Evolutionary conservation across 2,797 vertebrate genomes (phyloP), one percentile per base, ranked within the genome.

Genomic region (Yasuhikotakia modesta): DNA sequence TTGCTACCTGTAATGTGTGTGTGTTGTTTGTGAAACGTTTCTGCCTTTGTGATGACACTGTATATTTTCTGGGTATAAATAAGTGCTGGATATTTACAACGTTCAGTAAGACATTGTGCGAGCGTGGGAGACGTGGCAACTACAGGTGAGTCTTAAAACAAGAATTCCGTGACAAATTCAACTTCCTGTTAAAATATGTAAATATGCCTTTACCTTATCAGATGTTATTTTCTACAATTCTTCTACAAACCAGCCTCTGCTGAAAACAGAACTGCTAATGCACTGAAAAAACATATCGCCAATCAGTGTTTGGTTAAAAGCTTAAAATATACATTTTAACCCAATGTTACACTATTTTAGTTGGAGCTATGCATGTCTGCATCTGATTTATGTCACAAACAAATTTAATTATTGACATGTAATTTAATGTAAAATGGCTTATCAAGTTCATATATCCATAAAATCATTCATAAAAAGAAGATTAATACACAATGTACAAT

Each of bases 1-100:
- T 65, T 22, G 2, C 16, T 22, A 6, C 22, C 13, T 58, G 22
- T 58, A 58, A 5, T 58, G 5, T 27, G 24, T 16, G 57, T 17
- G 2, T 53, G 21, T 58, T 67, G 27, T 48, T 69, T 63, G 10
- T 50, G 35, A 22, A 81, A 58, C 8, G 5, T 72, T 35, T 48
- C 11, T 30, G n/a, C 67, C 46, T 81, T 70, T 73, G 16, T 74
- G 80, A 81, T 80, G 79, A 81, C 80, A 45, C 64, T 4, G 24
- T 30, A 6, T 66, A 58, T 75, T 76, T 81, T 73, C 70, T 46
- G 73, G 68, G 69, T 81, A 85, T 85, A 82, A 81, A 85, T 81
- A 82, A 35, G 75, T 63, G 39, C 72, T 73, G 73, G 50, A 79
- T 74, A 70, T 60, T 65, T n/a, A 79, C 19, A 52, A 24, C 64